Evolutionary conservation across 2,888 invertebrate species (phyloP).

Genomic region (Calameuta idolon): DNA sequence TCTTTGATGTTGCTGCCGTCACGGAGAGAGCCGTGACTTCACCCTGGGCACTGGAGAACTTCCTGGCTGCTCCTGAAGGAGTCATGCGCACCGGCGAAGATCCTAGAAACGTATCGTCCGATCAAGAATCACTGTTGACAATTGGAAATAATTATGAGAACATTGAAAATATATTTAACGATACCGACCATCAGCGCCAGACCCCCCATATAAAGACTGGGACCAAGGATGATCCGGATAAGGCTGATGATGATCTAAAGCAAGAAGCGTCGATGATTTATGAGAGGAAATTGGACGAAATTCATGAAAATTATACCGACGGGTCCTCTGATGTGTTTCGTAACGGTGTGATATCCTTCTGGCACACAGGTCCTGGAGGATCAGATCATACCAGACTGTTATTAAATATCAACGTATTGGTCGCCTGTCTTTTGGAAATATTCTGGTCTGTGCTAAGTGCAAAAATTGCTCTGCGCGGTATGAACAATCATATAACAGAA

Average conservation of each 20-base stretch:
- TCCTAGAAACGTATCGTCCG: not conserved
- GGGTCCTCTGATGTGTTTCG: conserved; percentile 4
- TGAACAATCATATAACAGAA: conserved; percentile 67
- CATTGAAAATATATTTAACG: not conserved
- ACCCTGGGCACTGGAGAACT: conserved; percentile 32
- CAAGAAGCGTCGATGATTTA: conserved; percentile 20
- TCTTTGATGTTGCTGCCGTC: conserved; percentile 66
- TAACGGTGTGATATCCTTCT: conserved; percentile 13
- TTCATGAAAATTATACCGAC: conserved; percentile 23
- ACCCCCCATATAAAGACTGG: not conserved
- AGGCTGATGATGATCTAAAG: conserved; percentile 2
- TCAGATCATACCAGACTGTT: conserved; percentile 58
- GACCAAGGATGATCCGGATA: not conserved
- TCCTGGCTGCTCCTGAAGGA: conserved; percentile 11
- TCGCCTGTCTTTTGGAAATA: conserved; percentile 72
- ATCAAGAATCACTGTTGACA: not conserved
- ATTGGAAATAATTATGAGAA: not conserved
- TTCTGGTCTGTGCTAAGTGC: conserved; percentile 74
- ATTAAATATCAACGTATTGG: conserved; percentile 72
- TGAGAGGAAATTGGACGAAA: conserved; percentile 20
- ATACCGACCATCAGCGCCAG: not conserved
- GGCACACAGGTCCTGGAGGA: conserved; percentile 25
- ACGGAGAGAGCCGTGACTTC: conserved; percentile 34
- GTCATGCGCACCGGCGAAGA: not conserved
- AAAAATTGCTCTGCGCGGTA: conserved; percentile 73